Conservation (phyloP, 2,113 vertebrate species). For the Oreocharis arfaki region DNA sequence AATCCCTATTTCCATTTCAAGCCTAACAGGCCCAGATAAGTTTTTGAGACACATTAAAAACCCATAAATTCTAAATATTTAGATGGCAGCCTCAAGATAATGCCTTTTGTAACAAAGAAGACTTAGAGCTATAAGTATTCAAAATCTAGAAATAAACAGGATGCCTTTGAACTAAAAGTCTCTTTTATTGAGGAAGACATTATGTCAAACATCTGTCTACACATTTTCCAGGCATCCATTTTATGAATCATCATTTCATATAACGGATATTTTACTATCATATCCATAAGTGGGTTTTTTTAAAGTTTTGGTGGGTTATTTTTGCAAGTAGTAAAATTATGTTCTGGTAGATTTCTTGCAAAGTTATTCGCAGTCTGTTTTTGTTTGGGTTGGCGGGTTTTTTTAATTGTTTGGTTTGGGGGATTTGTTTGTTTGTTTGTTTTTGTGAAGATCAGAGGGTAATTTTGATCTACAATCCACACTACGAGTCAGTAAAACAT, state of each 20-base stretch:
- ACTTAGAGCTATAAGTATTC: not conserved
- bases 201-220: slow-evolving; percentile 15
- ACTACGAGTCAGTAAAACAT: not conserved
- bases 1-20: not conserved
- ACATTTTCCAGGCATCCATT: not conserved
- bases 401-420: not conserved
- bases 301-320: not conserved
- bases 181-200: not conserved
- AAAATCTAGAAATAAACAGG: not conserved
- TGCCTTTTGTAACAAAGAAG: not conserved
- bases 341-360: not conserved
- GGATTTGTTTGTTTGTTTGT: not conserved
- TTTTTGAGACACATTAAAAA: not conserved
- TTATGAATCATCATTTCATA: not conserved
- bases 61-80: not conserved
- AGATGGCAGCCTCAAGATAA: not conserved
- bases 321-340: not conserved
- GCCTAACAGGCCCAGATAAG: not conserved
- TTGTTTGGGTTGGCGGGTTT: accelerated
- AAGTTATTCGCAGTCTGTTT: not conserved
- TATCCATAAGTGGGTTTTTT: not conserved
- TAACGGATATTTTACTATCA: not conserved
- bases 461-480: not conserved
- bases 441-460: not conserved
- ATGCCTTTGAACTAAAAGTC: not conserved